Evolutionary conservation across 2,888 invertebrate species (phyloP).

Genomic region (Drosophila yooni): DNA sequence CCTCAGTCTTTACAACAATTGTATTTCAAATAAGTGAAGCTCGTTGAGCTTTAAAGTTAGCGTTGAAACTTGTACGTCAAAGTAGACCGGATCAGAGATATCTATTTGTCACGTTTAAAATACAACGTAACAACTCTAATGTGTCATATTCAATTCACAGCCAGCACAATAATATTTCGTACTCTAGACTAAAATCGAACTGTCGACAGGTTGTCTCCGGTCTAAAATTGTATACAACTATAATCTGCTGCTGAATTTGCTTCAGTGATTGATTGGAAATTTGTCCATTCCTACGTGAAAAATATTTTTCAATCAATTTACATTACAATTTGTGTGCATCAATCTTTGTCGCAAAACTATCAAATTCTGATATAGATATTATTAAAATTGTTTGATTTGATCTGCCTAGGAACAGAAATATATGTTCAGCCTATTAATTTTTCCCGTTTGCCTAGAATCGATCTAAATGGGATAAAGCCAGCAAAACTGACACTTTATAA

Average conservation of each 20-base stretch:
- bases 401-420: neutral
- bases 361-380: neutral
- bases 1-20: too few species aligned
- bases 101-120: neutral
- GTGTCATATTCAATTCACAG: neutral
- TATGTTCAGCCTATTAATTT: neutral
- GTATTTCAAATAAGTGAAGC: neutral
- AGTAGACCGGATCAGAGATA: neutral
- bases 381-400: neutral
- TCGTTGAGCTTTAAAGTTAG: neutral
- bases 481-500: neutral
- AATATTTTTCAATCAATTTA: neutral
- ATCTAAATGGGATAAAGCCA: neutral
- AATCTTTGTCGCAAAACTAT: neutral
- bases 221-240: neutral
- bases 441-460: neutral
- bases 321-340: neutral
- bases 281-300: neutral
- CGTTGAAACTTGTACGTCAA: neutral
- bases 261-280: neutral
- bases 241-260: neutral
- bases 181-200: neutral
- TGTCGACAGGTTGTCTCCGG: neutral
- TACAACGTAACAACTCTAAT: neutral
- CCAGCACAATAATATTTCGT: constrained; percentile 1